Evolutionary conservation across 2,113 vertebrate species (phyloP).

Genomic region (Nanorana parkeri): DNA sequence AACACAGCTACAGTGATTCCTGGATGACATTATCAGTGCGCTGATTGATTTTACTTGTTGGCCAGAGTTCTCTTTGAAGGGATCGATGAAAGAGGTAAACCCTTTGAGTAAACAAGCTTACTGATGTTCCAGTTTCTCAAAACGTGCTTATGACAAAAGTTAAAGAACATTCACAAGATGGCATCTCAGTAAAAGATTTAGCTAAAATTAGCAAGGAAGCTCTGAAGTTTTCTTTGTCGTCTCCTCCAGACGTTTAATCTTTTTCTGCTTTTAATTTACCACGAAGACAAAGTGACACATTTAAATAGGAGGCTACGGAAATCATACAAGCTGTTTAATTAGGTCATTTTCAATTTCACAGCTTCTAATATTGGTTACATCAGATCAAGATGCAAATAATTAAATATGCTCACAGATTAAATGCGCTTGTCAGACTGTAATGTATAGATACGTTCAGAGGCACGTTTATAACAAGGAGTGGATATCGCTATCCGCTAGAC

Average conservation of each 20-base stretch:
- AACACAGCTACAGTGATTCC: too few relatives aligned
- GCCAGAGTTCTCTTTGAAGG: too few relatives aligned
- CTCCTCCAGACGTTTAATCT: slow-evolving; percentile 31
- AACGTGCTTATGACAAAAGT: too few relatives aligned
- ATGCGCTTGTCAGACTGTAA: slow-evolving; percentile 1
- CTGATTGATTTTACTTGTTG: too few relatives aligned
- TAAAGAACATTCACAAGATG: too few relatives aligned
- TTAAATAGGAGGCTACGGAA: slow-evolving; percentile 27
- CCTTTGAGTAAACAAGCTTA: too few relatives aligned
- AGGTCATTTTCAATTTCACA: slow-evolving; percentile 46
- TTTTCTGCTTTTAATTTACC: slow-evolving; percentile 17
- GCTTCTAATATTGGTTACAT: slow-evolving; percentile 37
- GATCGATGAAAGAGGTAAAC: too few relatives aligned
- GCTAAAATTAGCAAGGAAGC: slow-evolving; percentile 5
- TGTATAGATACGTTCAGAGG: slow-evolving; percentile 7
- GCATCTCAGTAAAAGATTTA: background rate
- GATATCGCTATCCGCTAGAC: too few relatives aligned
- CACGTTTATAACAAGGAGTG: too few relatives aligned
- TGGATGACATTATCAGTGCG: too few relatives aligned
- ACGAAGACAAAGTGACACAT: slow-evolving; percentile 33
- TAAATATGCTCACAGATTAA: slow-evolving; percentile 39
- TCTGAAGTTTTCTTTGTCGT: slow-evolving; percentile 17
- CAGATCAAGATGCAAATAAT: slow-evolving; percentile 46
- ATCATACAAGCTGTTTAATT: slow-evolving; percentile 40
- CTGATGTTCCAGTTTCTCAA: too few relatives aligned